phyloP scores from a whole-genome alignment of 2,113 vertebrate species.

The Thryonomys swinderianus region DNA sequence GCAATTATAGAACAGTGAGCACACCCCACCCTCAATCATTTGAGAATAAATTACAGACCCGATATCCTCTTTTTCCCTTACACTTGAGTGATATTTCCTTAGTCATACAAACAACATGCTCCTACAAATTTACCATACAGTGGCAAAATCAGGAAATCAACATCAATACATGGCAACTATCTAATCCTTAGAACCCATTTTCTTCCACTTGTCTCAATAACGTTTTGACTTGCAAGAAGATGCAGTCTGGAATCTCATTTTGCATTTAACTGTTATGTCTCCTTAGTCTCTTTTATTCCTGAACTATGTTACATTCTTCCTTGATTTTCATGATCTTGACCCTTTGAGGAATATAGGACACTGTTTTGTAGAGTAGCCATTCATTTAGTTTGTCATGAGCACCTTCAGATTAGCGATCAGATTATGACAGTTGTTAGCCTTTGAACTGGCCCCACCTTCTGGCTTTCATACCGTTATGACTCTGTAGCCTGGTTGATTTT shows the following conservation, averaged over 20 bases:
- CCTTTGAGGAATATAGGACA: not conserved
- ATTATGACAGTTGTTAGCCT: not conserved
- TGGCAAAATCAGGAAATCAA: conserved; percentile 9
- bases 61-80: not conserved
- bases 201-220: not conserved
- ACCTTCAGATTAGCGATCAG: not conserved
- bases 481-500: not conserved
- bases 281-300: not conserved
- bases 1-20: not conserved
- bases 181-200: not conserved
- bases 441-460: not conserved
- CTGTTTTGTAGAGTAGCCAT: not conserved
- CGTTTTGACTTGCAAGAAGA: not conserved
- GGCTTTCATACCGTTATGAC: not conserved
- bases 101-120: not conserved
- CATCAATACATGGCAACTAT: not conserved
- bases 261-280: not conserved
- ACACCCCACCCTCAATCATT: not conserved
- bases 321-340: not conserved
- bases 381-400: not conserved
- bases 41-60: not conserved
- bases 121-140: not conserved
- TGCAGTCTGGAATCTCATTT: not conserved
- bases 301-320: not conserved
- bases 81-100: not conserved